These are phyloP conservation scores for Vanessa tameamea DNA, from an alignment of 1,140 invertebrate genomes.

Conservation along the genomic window DNA sequence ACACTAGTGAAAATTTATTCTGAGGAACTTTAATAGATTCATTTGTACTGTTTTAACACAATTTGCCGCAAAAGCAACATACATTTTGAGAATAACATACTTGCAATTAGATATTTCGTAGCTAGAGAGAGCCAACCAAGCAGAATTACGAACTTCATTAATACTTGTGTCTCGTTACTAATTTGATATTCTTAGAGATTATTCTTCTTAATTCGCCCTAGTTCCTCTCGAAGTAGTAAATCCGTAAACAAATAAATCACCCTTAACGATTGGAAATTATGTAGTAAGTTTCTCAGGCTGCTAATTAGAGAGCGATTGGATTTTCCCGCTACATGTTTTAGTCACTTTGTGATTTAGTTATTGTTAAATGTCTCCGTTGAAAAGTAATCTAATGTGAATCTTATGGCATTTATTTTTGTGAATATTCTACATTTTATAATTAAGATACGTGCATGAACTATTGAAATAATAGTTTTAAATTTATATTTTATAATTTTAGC, in stretches of 20 bases:
- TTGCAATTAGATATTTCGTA: neutral
- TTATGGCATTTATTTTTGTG: no score
- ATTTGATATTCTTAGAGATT: constrained; percentile 45
- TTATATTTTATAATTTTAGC: no score
- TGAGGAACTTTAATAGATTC: no score
- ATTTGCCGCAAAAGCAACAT: neutral
- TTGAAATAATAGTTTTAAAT: no score
- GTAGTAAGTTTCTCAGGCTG: constrained; percentile 20
- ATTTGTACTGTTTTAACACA: neutral
- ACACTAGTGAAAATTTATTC: no score
- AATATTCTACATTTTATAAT: no score
- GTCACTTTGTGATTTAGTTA: neutral
- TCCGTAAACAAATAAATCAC: constrained; percentile 61
- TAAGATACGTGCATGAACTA: no score
- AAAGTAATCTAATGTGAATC: no score
- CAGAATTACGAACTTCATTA: constrained; percentile 42
- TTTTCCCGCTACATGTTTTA: neutral
- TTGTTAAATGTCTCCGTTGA: neutral
- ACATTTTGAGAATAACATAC: constrained; percentile 3
- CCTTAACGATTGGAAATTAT: constrained; percentile 34
- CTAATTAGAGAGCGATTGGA: constrained; percentile 10
- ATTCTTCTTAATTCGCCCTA: constrained; percentile 40
- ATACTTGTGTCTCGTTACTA: constrained; percentile 38
- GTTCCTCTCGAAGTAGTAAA: constrained; percentile 36
- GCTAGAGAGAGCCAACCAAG: constrained; percentile 17